Percentiles rank a stretch among this genome's conserved stretches.
Evolutionary conservation across 2,888 invertebrate species (phyloP).

Genomic region (Parelbella ahira): DNA sequence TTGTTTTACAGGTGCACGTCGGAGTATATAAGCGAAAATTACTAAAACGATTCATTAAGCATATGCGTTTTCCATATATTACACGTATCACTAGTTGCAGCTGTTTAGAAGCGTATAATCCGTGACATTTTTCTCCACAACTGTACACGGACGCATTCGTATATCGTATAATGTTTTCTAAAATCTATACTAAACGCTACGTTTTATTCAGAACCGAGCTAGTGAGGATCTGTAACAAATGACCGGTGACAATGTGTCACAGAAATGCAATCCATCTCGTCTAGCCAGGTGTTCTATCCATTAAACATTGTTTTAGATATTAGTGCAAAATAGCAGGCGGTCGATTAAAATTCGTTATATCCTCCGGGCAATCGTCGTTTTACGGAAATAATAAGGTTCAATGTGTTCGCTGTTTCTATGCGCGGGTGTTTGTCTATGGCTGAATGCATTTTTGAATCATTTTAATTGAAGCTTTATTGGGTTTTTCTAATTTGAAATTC

Average conservation of each 20-base stretch:
- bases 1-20: constrained; percentile 11
- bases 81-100: constrained; percentile 22
- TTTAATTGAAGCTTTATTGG: no score
- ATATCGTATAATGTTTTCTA: constrained; percentile 35
- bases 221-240: constrained; percentile 55
- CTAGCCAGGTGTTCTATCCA: constrained; percentile 71
- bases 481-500: no score
- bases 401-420: constrained; percentile 3
- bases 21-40: constrained; percentile 7
- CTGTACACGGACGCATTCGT: constrained; percentile 31
- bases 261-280: constrained; percentile 66
- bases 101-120: constrained; percentile 16
- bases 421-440: not conserved
- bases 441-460: no score
- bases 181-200: constrained; percentile 45
- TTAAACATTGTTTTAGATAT: constrained; percentile 61
- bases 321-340: constrained; percentile 40
- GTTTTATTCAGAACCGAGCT: constrained; percentile 63
- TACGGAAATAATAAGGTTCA: not conserved
- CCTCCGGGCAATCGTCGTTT: constrained; percentile 31
- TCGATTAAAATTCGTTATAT: constrained; percentile 39
- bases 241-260: constrained; percentile 66
- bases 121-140: constrained; percentile 18
- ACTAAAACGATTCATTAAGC: not conserved
- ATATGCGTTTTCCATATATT: constrained; percentile 10